A percentile compares a stretch with the other conserved stretches of the same genome.
Evolutionary conservation across 1,140 invertebrate genomes (phyloP).

Genomic region (Palaemon carinicauda): DNA sequence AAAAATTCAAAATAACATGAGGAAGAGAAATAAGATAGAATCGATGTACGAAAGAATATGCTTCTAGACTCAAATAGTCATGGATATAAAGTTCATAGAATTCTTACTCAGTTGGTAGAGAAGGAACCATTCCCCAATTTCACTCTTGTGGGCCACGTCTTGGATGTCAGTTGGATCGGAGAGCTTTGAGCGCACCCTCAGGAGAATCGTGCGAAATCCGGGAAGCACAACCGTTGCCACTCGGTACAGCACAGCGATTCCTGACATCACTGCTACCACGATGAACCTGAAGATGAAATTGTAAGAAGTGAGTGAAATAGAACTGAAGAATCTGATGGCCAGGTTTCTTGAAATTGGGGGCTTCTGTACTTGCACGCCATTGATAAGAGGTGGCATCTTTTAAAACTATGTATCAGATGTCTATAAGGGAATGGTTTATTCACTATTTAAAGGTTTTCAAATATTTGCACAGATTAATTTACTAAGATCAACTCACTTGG

Average conservation of each 20-base stretch:
- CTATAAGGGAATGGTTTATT: no score
- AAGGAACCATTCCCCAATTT: conserved; percentile 93
- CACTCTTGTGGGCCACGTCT: conserved; percentile 78
- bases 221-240: conserved; percentile 75
- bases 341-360: neutral
- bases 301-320: neutral
- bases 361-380: no score
- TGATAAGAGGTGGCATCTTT: no score
- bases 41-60: neutral
- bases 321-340: neutral
- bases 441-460: no score
- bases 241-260: conserved; percentile 82
- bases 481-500: neutral
- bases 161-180: conserved; percentile 77
- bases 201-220: conserved; percentile 65
- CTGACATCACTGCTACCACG: conserved; percentile 79
- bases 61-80: neutral
- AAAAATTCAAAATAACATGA: no score
- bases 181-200: conserved; percentile 60
- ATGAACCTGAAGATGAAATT: conserved; percentile 70
- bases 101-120: conserved; percentile 86
- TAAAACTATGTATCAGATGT: no score
- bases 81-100: neutral
- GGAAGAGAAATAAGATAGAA: no score
- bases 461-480: no score